Conservation (phyloP, 1,140 invertebrate genomes). For the Apis cerana region DNA sequence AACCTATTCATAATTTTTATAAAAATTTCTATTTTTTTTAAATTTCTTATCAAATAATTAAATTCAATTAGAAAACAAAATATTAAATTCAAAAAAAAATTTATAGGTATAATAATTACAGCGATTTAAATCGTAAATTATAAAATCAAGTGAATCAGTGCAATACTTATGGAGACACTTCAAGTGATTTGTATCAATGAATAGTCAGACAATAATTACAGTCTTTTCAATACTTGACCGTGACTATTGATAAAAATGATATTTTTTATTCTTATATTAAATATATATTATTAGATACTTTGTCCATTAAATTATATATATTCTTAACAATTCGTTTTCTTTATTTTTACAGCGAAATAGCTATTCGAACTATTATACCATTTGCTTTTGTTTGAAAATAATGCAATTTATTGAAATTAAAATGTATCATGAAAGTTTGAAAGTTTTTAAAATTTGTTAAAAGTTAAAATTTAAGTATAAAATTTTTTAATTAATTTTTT, state of each 20-base stretch:
- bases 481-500: not conserved
- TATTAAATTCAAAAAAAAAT: no score
- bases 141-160: constrained; percentile 8
- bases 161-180: not conserved
- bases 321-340: not conserved
- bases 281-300: not conserved
- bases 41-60: not conserved
- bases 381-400: not conserved
- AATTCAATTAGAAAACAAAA: no score
- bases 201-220: constrained; percentile 12
- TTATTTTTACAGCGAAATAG: not conserved
- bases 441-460: not conserved
- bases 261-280: constrained; percentile 16
- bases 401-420: not conserved
- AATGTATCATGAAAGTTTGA: not conserved
- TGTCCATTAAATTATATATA: not conserved
- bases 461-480: not conserved
- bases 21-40: not conserved
- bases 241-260: constrained; percentile 18
- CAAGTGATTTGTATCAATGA: constrained; percentile 31
- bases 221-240: not conserved
- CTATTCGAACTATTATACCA: not conserved
- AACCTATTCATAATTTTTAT: not conserved
- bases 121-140: not conserved
- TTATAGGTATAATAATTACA: not conserved